These are phyloP conservation scores for Euthynnus affinis DNA, from an alignment of 2,797 vertebrate species.

Conservation along the genomic window DNA sequence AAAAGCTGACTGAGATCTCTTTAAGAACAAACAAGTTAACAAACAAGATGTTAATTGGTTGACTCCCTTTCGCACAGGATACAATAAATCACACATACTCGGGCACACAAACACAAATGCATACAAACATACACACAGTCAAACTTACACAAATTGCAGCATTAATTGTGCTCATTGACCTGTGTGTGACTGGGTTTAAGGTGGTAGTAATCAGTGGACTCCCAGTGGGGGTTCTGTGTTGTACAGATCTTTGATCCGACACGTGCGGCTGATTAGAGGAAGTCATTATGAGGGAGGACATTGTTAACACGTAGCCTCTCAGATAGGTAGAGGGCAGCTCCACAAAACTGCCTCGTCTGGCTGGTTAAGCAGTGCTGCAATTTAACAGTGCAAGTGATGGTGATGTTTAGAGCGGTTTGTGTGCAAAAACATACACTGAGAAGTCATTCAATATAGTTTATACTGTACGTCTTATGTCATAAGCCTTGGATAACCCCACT, in stretches of 20 bases:
- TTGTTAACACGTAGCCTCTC: conserved; percentile 68
- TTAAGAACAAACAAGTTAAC: conserved; percentile 5
- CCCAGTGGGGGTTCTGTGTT: conserved; percentile 52
- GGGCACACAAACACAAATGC: neutral
- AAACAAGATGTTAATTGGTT: conserved; percentile 35
- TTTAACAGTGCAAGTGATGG: conserved; percentile 3
- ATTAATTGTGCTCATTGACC: conserved; percentile 72
- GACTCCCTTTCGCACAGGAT: conserved; percentile 21
- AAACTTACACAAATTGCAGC: conserved; percentile 19
- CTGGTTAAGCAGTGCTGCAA: conserved; percentile 23
- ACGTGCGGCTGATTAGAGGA: conserved; percentile 80
- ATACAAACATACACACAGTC: conserved; percentile 16
- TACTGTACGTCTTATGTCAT: neutral
- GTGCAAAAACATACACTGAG: neutral
- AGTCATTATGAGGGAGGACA: conserved; percentile 67
- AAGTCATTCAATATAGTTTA: neutral
- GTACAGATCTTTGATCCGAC: conserved; percentile 75
- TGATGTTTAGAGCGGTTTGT: conserved; percentile 3
- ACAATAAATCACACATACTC: conserved; percentile 40
- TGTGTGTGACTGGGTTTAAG: conserved; percentile 56
- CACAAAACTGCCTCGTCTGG: conserved; percentile 28
- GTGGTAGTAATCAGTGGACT: conserved; percentile 73
- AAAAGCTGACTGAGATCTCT: neutral
- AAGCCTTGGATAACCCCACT: neutral
- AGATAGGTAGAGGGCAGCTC: conserved; percentile 51